Conservation (phyloP, 2,797 vertebrate species). For the Dromococcyx pavoninus region DNA sequence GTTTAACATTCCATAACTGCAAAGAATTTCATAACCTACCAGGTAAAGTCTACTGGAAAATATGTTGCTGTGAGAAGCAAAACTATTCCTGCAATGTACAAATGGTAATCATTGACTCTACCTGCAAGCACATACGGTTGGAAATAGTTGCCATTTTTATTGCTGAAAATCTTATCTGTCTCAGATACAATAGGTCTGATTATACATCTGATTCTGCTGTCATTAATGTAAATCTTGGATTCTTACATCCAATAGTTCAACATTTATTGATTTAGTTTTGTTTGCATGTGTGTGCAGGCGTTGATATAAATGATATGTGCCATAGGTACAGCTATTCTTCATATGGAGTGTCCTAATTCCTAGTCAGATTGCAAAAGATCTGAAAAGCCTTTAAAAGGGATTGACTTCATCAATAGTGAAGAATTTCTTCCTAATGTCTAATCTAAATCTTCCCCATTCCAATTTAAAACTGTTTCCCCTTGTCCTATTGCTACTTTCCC, state of each 20-base stretch:
- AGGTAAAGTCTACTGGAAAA: constrained; percentile 20
- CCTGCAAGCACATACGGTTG: not conserved
- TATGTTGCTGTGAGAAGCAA: constrained; percentile 1
- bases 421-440: too few relatives aligned
- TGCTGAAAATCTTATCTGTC: not conserved
- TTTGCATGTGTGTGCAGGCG: not conserved
- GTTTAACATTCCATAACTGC: constrained; percentile 8
- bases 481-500: too few relatives aligned
- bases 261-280: not conserved
- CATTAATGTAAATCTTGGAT: not conserved
- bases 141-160: not conserved
- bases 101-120: not conserved
- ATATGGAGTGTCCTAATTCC: not conserved
- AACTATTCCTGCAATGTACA: not conserved
- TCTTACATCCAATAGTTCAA: not conserved
- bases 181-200: not conserved
- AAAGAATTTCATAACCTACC: constrained; percentile 17
- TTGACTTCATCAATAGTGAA: not conserved
- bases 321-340: not conserved
- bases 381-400: not conserved
- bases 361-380: not conserved
- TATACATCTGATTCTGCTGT: not conserved
- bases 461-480: too few relatives aligned
- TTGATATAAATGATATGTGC: not conserved
- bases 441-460: too few relatives aligned